Evolutionary conservation across 2,888 invertebrate species (phyloP).

Genomic region (Tineola bisselliella): DNA sequence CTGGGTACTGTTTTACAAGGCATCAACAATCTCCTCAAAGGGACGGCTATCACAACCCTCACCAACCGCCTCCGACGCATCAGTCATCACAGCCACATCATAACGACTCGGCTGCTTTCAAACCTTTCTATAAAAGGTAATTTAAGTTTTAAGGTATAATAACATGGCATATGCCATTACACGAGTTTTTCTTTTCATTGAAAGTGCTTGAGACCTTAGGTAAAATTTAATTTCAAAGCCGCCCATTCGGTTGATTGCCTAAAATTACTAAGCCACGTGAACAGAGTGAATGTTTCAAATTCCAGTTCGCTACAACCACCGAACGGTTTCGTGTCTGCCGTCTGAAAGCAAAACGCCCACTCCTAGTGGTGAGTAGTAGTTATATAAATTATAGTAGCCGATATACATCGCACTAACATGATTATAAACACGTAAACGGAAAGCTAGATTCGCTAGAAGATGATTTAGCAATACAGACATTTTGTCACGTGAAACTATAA

Average conservation of each 20-base stretch:
- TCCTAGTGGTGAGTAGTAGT: slow-evolving; percentile 42
- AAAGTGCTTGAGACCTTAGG: not conserved
- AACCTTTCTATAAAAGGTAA: slow-evolving; percentile 92
- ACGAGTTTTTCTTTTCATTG: not conserved
- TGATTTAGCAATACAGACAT: not conserved
- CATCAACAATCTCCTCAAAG: slow-evolving; percentile 66
- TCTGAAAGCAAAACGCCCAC: slow-evolving; percentile 67
- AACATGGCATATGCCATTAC: slow-evolving; percentile 15
- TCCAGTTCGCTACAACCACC: slow-evolving; percentile 76
- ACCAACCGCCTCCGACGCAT: slow-evolving; percentile 58
- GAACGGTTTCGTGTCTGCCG: slow-evolving; percentile 80
- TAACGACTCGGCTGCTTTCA: slow-evolving; percentile 78
- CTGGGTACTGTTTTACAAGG: slow-evolving; percentile 62
- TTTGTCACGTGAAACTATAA: not conserved
- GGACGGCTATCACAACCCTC: slow-evolving; percentile 66
- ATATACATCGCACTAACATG: not conserved
- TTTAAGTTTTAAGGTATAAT: slow-evolving; percentile 22
- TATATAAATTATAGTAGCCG: slow-evolving; percentile 7
- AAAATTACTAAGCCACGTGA: slow-evolving; percentile 31
- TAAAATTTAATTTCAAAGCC: not conserved
- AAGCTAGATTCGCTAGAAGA: not conserved
- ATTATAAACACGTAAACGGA: slow-evolving; percentile 1
- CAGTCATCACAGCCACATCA: slow-evolving; percentile 59
- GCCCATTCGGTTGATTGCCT: not conserved
- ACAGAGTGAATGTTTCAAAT: slow-evolving; percentile 51